Evolutionary conservation across 2,113 vertebrate species (phyloP).

Genomic region (Atherinomorus stipes): DNA sequence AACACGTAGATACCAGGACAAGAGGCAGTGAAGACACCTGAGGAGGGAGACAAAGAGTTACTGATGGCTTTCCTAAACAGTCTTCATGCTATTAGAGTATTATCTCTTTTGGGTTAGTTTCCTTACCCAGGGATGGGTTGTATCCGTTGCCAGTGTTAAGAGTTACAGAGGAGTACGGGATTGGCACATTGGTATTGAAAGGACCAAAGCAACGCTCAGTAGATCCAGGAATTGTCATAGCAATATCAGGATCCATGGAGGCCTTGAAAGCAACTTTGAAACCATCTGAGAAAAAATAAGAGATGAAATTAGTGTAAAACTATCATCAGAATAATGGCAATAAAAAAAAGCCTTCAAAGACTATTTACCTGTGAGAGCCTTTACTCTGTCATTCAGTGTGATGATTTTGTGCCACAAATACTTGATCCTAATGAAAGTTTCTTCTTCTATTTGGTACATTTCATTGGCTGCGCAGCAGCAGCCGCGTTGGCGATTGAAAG

Average conservation of each 20-base stretch:
- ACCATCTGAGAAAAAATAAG: conserved; percentile 40
- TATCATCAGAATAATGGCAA: background rate
- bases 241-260: conserved; percentile 22
- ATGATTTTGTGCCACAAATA: conserved; percentile 40
- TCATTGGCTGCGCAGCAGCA: conserved; percentile 79
- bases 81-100: no score
- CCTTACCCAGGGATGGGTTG: conserved; percentile 75
- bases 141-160: conserved; percentile 75
- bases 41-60: background rate
- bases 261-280: conserved; percentile 73
- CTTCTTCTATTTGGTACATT: conserved; percentile 57
- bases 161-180: conserved; percentile 58
- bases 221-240: background rate
- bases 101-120: background rate
- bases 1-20: conserved; percentile 71
- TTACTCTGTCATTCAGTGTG: conserved; percentile 36
- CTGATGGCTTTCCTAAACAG: background rate
- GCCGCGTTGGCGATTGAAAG: conserved; percentile 61
- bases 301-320: background rate
- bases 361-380: conserved; percentile 60
- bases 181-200: conserved; percentile 75
- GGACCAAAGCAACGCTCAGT: conserved; percentile 73
- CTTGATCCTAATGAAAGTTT: conserved; percentile 32
- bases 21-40: conserved; percentile 79
- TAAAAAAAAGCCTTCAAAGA: background rate